These are phyloP conservation scores for Agapornis roseicollis DNA, from an alignment of 2,113 vertebrate species.

Conservation along the genomic window DNA sequence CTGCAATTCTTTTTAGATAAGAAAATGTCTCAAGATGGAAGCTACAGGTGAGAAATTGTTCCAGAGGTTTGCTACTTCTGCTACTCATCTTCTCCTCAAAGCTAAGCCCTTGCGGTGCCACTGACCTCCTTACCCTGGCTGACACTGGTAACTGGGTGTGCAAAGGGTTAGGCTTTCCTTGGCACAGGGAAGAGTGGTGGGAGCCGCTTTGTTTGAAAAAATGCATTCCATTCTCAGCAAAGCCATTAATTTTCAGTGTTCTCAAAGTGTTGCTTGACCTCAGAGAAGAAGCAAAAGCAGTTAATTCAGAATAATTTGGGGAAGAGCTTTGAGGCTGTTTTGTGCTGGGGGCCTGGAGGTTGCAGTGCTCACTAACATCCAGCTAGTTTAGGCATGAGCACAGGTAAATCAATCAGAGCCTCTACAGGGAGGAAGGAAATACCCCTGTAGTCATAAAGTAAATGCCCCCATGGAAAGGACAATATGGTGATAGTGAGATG, in stretches of 20 bases:
- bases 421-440: not conserved
- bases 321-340: not conserved
- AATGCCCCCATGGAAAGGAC: not conserved
- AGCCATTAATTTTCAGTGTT: not conserved
- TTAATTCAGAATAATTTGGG: not conserved
- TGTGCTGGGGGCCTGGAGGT: not conserved
- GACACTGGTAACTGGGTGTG: not conserved
- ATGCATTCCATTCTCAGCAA: not conserved
- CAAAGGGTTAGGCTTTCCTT: not conserved
- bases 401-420: not conserved
- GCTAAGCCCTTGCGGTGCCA: fast-evolving
- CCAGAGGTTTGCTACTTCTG: not conserved
- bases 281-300: not conserved
- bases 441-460: not conserved
- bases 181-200: not conserved
- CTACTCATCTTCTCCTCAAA: not conserved
- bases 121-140: not conserved
- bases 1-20: not conserved
- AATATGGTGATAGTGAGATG: fast-evolving
- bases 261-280: not conserved
- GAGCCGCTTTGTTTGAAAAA: not conserved
- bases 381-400: not conserved
- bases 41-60: not conserved
- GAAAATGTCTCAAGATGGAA: not conserved
- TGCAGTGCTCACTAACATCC: not conserved